Base-by-base conservation (phyloP, 64 coral and sea anemone species). In the Pachyseris speciosa region DNA sequence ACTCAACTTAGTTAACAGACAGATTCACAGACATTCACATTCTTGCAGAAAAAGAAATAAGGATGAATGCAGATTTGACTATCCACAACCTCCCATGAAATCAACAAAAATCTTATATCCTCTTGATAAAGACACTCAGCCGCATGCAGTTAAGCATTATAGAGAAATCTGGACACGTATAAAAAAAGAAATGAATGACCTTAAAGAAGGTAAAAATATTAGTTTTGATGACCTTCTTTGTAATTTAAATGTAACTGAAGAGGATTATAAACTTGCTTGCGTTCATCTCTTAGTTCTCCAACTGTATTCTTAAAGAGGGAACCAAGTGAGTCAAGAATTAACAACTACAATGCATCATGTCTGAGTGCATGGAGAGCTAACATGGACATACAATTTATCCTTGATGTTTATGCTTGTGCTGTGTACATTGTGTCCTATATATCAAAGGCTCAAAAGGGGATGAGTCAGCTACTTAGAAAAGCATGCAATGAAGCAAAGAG, bases 251-350 rank as follows among this genome's bases (percentile, higher is more conserved):
- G 41, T 87, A 19, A 72, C 38, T 49, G 84, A 72, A 57, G 39
- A 72, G 40, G 30, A 87, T 44, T 87, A 74, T 58, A 15, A 74
- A 7, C 15, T 72, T 16, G 85, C 85, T 51, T 87, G 19, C n/a
- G 44, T n/a, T 87, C 85, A 87, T 74, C 43, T 37, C 19, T 86
- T 29, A 72, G 53, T 87, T 42, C 4, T 40, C n/a, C 85, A 26
- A 87, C 85, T 53, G 38, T 87, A 3, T 87, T 87, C 34, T 73
- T 87, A 47, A 87, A 87, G 70, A 87, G 85, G 22, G n/a, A 87
- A 17, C 67, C 85, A 28, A 74, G 50, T 87, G 85, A 87, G 34
- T 41, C 74, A 87, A 71, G 85, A 41, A 52, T 87, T 48, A 87
- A 72, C 45, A 47, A 87, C 40, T 84, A 84, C n/a, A 84, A 64